These are phyloP conservation scores for Sinosuthora webbiana DNA, from an alignment of 2,113 vertebrate species.

Conservation along the genomic window DNA sequence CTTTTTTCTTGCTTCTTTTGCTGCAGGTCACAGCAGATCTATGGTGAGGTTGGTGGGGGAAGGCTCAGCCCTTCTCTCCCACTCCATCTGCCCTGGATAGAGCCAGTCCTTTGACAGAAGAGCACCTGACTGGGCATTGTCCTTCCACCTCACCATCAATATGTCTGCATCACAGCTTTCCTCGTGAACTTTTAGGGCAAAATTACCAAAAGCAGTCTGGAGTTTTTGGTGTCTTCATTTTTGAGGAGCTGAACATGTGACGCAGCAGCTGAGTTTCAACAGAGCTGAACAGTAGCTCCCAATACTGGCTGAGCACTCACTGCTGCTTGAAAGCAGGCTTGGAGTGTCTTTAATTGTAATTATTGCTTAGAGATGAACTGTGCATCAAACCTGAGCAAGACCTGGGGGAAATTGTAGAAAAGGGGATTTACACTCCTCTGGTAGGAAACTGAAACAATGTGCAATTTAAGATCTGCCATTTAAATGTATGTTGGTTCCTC, in stretches of 20 bases:
- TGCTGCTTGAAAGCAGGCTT: not conserved
- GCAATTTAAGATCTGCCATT: not conserved
- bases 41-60: not conserved
- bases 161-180: not conserved
- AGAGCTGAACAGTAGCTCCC: not conserved
- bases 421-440: not conserved
- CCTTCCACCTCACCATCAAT: not conserved
- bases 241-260: constrained; percentile 2
- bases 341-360: not conserved
- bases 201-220: not conserved
- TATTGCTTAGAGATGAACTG: not conserved
- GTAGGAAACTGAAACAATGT: not conserved
- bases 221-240: not conserved
- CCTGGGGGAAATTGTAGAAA: not conserved
- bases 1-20: constrained; percentile 6
- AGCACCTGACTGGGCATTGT: not conserved
- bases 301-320: not conserved
- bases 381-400: not conserved
- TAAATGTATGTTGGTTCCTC: not conserved
- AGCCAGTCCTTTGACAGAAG: not conserved
- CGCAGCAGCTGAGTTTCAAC: not conserved
- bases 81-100: not conserved
- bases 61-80: not conserved
- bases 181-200: not conserved
- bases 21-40: constrained; percentile 6